These are phyloP conservation scores for Amblyopsis rosae DNA, from an alignment of 2,113 vertebrate genomes.

Conservation along the genomic window DNA sequence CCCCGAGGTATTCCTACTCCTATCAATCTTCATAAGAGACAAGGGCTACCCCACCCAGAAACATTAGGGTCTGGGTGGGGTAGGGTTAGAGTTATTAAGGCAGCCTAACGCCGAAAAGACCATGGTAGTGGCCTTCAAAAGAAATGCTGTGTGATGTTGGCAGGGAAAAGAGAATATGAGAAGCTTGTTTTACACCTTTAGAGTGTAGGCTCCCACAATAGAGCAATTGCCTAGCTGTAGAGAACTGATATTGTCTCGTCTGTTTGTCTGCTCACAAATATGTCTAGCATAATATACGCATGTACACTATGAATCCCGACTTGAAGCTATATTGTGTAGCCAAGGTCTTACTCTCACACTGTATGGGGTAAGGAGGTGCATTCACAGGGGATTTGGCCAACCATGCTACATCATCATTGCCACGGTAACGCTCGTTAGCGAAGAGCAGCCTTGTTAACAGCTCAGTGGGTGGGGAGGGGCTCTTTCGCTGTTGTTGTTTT, in stretches of 20 bases:
- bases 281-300: slow-evolving; percentile 35
- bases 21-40: slow-evolving; percentile 43
- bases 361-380: slow-evolving; percentile 45
- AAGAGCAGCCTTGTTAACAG: slow-evolving; percentile 16
- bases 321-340: slow-evolving; percentile 15
- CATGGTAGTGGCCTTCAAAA: slow-evolving; percentile 12
- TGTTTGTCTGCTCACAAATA: not conserved
- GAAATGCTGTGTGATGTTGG: not conserved
- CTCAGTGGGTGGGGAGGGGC: slow-evolving; percentile 30
- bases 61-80: slow-evolving; percentile 15
- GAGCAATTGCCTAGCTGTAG: too few species aligned
- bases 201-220: not conserved
- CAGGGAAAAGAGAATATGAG: not conserved
- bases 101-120: slow-evolving; percentile 7
- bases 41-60: slow-evolving; percentile 27
- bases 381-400: slow-evolving; percentile 44
- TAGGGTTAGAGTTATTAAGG: not conserved
- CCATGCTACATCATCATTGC: slow-evolving; percentile 41
- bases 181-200: not conserved
- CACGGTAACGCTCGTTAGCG: slow-evolving; percentile 64
- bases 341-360: slow-evolving; percentile 51
- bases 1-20: slow-evolving; percentile 23
- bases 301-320: not conserved
- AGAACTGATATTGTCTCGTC: not conserved
- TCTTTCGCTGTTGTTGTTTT: not conserved